Evolutionary conservation across 2,797 vertebrate genomes (phyloP), one percentile per base, ranked within the genome.

Genomic region (Hyperoplus lanceolatus): DNA sequence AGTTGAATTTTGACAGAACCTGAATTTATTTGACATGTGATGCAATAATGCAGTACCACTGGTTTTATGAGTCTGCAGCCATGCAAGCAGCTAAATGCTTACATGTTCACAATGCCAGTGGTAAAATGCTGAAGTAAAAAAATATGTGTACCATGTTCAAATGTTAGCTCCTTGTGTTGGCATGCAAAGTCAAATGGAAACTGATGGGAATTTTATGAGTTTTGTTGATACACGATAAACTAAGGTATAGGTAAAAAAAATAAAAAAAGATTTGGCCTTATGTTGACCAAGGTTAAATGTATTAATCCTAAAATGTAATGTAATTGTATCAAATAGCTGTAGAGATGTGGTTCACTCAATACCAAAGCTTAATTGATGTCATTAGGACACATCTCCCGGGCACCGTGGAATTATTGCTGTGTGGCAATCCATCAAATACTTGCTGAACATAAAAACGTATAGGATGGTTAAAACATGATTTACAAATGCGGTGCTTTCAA

Each of bases 1-100:
- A n/a, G 8, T 49, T 64, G 15, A 9, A 45, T 65, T 55, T 64
- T 64, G 46, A 39, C 13, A 50, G 36, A 13, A 12, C 48, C 8
- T 29, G 41, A 82, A 70, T 43, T 61, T 51, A 50, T 65, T 53
- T 39, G 41, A 71, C 14, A 43, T 21, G 12, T 4, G 18, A 16
- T 45, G 39, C n/a, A 13, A 2, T 48, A 29, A 3, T 53, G 43
- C 41, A 13, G 38, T 21, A 16, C 43, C 2, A 62, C 4, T 42
- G 39, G 10, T 18, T 15, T 12, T 13, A 12, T n/a, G 3, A n/a
- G 12, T 38, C 29, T 38, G 13, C 6, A 46, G 15, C 15, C 12
- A 41, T 45, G 16, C 8, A 21, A 18, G 51, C 43, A 60, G 41
- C 29, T 41, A 12, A 7, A 48, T 63, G 29, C 18, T 48, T 57